A percentile compares a stretch with the other conserved stretches of the same genome.
These are phyloP conservation scores for Sebastes variabilis DNA, from an alignment of 2,797 vertebrate genomes.

Conservation along the genomic window DNA sequence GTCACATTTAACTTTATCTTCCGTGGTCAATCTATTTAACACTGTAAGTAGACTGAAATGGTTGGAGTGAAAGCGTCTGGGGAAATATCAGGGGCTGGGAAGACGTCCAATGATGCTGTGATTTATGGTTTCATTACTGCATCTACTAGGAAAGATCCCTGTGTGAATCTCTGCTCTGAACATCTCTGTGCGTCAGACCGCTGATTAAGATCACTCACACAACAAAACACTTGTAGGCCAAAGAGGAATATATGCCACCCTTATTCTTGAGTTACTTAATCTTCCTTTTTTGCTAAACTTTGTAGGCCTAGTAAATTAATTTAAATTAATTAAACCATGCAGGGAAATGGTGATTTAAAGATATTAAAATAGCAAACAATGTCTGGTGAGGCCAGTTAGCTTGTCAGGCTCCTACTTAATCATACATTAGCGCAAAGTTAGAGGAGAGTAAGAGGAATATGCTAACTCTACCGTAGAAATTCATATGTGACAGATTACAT, in stretches of 20 bases:
- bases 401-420: constrained; percentile 40
- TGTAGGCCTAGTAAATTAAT: neutral
- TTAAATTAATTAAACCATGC: neutral
- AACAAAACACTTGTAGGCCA: constrained; percentile 42
- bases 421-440: constrained; percentile 14
- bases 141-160: constrained; percentile 53
- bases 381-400: constrained; percentile 9
- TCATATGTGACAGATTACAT: constrained; percentile 49
- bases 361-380: constrained; percentile 19
- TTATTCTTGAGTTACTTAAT: constrained; percentile 11
- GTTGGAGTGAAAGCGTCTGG: constrained; percentile 65
- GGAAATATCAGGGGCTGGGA: constrained; percentile 75
- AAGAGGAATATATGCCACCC: constrained; percentile 6
- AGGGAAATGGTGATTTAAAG: constrained; percentile 16
- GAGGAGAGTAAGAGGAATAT: constrained; percentile 30
- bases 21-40: constrained; percentile 75
- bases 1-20: constrained; percentile 74
- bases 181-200: constrained; percentile 35
- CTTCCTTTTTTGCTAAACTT: constrained; percentile 4
- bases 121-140: constrained; percentile 80
- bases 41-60: constrained; percentile 66
- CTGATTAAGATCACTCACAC: constrained; percentile 58
- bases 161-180: constrained; percentile 58
- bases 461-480: constrained; percentile 33
- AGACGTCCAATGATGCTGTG: constrained; percentile 72